phyloP scores from a whole-genome alignment of 2,888 invertebrate species.

The Pandemis heparana region DNA sequence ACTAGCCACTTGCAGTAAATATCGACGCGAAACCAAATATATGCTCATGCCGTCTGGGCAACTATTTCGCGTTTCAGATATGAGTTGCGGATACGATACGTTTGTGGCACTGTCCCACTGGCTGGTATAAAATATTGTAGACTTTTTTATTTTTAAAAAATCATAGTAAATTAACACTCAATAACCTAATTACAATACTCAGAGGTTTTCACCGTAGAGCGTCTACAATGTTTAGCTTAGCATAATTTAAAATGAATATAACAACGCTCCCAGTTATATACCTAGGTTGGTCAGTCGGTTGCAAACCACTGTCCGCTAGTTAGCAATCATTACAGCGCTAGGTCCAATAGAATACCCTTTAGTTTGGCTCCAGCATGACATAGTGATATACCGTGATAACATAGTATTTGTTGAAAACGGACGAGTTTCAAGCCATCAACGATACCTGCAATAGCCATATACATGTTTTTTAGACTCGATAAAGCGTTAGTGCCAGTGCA shows the following conservation, averaged over 20 bases:
- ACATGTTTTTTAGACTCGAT: constrained; percentile 33
- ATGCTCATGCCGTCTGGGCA: too few species aligned
- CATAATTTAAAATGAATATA: constrained; percentile 29
- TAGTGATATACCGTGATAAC: neutral
- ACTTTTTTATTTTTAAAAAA: too few species aligned
- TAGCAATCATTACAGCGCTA: neutral
- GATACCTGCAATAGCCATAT: constrained; percentile 39
- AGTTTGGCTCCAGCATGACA: neutral
- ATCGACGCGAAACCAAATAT: too few species aligned
- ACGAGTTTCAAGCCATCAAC: constrained; percentile 29
- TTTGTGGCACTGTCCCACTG: too few species aligned
- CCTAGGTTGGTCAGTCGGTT: constrained; percentile 22
- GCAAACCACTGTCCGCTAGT: constrained; percentile 29
- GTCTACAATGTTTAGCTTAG: constrained; percentile 29
- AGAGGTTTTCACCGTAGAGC: constrained; percentile 16
- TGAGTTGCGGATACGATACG: too few species aligned
- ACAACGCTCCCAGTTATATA: constrained; percentile 9
- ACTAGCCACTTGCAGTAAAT: too few species aligned
- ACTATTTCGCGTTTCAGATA: too few species aligned
- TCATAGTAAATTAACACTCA: too few species aligned
- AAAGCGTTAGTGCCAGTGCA: constrained; percentile 47
- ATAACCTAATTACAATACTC: neutral
- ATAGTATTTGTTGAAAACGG: constrained; percentile 15
- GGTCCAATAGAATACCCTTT: neutral
- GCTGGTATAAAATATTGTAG: too few species aligned